phyloP scores from a whole-genome alignment of 2,888 invertebrate genomes.

The Perithous albicinctus region DNA sequence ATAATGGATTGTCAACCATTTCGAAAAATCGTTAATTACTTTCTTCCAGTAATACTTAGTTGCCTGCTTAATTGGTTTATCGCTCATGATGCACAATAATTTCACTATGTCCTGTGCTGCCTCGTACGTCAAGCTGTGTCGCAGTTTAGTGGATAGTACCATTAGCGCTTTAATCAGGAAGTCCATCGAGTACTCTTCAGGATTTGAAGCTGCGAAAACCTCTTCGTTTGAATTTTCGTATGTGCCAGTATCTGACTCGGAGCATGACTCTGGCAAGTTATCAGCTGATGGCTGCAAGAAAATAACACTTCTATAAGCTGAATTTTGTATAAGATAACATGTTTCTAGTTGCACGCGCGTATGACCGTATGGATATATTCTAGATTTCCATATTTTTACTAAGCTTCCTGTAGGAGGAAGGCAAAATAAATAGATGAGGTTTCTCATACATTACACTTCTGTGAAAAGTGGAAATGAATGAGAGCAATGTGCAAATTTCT shows the following conservation, averaged over 20 bases:
- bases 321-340: not conserved
- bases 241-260: not conserved
- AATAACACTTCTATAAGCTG: not conserved
- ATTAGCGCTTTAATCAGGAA: conserved; percentile 36
- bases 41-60: conserved; percentile 47
- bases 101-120: conserved; percentile 31
- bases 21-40: conserved; percentile 33
- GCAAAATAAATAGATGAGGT: too few species aligned
- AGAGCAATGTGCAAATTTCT: not conserved
- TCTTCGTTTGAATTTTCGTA: not conserved
- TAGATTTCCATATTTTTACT: too few species aligned
- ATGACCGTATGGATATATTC: not conserved
- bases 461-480: not conserved
- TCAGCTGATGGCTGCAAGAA: not conserved
- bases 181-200: conserved; percentile 22
- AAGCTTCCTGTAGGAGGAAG: too few species aligned
- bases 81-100: not conserved
- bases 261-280: not conserved
- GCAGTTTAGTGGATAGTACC: conserved; percentile 43
- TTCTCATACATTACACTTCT: too few species aligned
- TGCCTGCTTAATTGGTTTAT: not conserved
- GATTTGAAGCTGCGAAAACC: not conserved
- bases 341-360: not conserved
- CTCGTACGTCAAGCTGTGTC: conserved; percentile 25
- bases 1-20: conserved; percentile 18